Evolutionary conservation across 2,113 vertebrate species (phyloP), one percentile per base, ranked within the genome.

Genomic region (Ammodytes dubius): DNA sequence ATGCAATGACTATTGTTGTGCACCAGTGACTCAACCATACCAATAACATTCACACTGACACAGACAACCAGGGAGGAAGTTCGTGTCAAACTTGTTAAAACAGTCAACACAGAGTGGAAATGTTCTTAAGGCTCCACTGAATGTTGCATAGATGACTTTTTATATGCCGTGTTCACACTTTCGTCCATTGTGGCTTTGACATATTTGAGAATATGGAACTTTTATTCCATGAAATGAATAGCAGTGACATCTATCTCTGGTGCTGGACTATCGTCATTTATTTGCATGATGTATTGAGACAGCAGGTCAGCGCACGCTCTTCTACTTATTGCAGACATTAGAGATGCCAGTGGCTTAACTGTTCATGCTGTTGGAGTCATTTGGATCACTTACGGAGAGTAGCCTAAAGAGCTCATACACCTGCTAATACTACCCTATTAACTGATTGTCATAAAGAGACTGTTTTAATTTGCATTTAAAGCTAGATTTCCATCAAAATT

Each of bases 1-100:
- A 43, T 64, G 79, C 82, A 87, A 43, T 88, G 75, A 85, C 89
- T 82, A 66, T 70, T 85, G 83, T 88, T 87, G 87, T 89, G 83
- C 89, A 90, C 88, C 89, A 84, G 45, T 87, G 89, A 79, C 71
- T 92, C 83, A 78, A 74, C 46, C 50, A 73, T 63, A 84, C 79
- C 79, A 86, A 81, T 68, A 83, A 82, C 70, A 83, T 60, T 69
- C 72, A 67, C 63, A 84, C 89, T 78, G 76, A 83, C 81, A 83
- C 58, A 71, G 78, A 79, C 57, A 74, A 79, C 57, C 81, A 77
- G 74, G 59, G 67, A 82, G 88, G 86, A 88, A 87, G 88, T 37
- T 79, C 54, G 60, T 49, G 68, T 77, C 69, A 70, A 47, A 60
- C 49, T 14, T 46, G 65, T 17, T 81, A 69, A 82, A 88, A 90